These are phyloP conservation scores for Steatornis caripensis DNA, from an alignment of 2,113 vertebrate species.

Conservation along the genomic window DNA sequence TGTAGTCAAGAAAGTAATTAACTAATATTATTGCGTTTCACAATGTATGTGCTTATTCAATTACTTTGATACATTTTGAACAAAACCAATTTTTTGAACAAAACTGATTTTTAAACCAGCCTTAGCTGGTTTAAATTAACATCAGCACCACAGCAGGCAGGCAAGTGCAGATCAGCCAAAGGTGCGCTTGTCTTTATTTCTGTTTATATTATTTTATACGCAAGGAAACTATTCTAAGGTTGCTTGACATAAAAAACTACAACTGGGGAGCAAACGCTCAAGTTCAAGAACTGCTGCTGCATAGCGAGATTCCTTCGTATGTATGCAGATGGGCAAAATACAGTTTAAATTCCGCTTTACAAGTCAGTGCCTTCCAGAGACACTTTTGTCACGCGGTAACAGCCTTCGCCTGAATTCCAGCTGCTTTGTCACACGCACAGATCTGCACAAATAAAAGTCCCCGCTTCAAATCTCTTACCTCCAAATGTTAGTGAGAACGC, in stretches of 20 bases:
- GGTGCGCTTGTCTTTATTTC: background rate
- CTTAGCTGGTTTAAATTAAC: background rate
- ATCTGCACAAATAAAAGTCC: background rate
- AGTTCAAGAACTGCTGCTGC: background rate
- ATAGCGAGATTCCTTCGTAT: accelerated
- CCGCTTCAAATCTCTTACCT: background rate
- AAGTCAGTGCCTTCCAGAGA: background rate
- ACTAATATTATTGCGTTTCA: background rate
- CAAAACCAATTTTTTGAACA: too few relatives aligned
- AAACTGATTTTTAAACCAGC: too few relatives aligned
- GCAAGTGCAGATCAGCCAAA: background rate
- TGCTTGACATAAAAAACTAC: background rate
- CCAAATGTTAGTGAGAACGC: background rate
- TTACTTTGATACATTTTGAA: background rate
- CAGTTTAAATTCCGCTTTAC: background rate
- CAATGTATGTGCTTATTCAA: too few relatives aligned
- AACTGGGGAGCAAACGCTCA: background rate
- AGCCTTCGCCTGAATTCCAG: background rate
- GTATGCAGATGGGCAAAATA: background rate
- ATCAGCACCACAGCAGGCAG: background rate
- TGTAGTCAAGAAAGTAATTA: background rate
- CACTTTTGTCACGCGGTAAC: background rate
- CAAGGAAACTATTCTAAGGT: background rate
- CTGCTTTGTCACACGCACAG: background rate
- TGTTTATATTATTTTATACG: background rate